Evolutionary conservation across 2,888 invertebrate species (phyloP).

Genomic region (Mystacides longicornis): DNA sequence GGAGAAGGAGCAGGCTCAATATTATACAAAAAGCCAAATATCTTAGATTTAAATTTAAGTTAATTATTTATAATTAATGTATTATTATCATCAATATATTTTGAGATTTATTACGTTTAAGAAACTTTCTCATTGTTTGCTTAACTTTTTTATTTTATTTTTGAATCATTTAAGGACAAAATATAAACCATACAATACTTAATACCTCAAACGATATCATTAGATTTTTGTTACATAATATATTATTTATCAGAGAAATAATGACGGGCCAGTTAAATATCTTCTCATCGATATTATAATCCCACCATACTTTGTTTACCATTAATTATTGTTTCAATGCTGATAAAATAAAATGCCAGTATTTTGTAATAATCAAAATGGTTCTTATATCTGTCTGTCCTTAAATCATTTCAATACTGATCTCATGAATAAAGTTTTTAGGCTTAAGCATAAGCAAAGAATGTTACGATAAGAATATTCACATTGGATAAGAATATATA

Average conservation of each 20-base stretch:
- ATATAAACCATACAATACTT: too few species aligned
- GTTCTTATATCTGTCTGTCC: too few species aligned
- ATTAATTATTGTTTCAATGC: neutral
- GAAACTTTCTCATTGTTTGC: neutral
- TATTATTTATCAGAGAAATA: too few species aligned
- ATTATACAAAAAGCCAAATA: neutral
- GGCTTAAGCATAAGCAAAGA: too few species aligned
- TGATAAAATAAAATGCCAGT: too few species aligned
- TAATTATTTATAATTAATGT: neutral
- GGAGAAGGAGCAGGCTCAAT: neutral
- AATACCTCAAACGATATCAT: too few species aligned
- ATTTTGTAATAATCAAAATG: too few species aligned
- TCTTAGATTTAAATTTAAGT: neutral
- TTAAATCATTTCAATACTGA: slow-evolving; percentile 17
- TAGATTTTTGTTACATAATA: too few species aligned
- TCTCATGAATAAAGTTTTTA: slow-evolving; percentile 14
- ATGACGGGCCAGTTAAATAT: too few species aligned
- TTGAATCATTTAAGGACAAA: neutral
- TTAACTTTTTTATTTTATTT: neutral
- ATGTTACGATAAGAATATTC: too few species aligned
- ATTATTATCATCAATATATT: neutral
- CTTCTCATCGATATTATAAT: neutral
- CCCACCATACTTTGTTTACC: neutral
- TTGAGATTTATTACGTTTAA: neutral
- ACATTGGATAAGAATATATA: too few species aligned